Conservation (phyloP, 2,888 invertebrate genomes). For the Habroteleia sp. region DNA sequence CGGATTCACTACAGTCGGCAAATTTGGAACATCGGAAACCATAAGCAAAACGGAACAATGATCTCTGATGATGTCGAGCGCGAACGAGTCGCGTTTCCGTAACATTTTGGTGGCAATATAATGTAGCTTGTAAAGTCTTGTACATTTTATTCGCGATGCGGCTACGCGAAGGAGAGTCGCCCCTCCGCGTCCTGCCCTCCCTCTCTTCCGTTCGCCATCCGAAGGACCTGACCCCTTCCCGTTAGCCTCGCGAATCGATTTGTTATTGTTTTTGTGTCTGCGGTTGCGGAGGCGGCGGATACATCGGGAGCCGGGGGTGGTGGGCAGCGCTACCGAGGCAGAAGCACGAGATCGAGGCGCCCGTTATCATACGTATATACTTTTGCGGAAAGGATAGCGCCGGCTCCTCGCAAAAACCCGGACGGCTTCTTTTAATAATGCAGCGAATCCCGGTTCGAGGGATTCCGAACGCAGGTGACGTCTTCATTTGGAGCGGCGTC, state of each 20-base stretch:
- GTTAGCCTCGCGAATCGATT: slow-evolving; percentile 78
- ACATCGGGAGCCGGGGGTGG: slow-evolving; percentile 64
- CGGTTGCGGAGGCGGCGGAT: slow-evolving; percentile 74
- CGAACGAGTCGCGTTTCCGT: slow-evolving; percentile 14
- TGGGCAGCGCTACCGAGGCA: slow-evolving; percentile 63
- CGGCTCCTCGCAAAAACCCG: slow-evolving; percentile 10
- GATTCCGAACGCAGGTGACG: too few relatives aligned
- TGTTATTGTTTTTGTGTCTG: slow-evolving; percentile 81
- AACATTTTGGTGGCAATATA: slow-evolving; percentile 29
- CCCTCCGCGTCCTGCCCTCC: slow-evolving; percentile 42
- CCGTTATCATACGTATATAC: slow-evolving; percentile 31
- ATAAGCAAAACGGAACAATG: too few relatives aligned
- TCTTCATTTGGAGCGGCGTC: not conserved
- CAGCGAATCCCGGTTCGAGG: slow-evolving; percentile 4
- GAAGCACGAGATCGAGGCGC: slow-evolving; percentile 33
- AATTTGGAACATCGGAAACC: too few relatives aligned
- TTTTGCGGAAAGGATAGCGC: slow-evolving; percentile 32
- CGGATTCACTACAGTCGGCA: too few relatives aligned
- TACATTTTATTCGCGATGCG: slow-evolving; percentile 69
- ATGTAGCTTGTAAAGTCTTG: slow-evolving; percentile 70
- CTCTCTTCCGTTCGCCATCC: slow-evolving; percentile 62
- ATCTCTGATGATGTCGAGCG: too few relatives aligned
- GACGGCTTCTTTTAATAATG: slow-evolving; percentile 24
- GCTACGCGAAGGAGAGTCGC: slow-evolving; percentile 66
- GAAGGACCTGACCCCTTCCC: slow-evolving; percentile 74